Evolutionary conservation across 2,888 invertebrate genomes (phyloP), one percentile per base, ranked within the genome.

Genomic region (Dysmachus trigonus): DNA sequence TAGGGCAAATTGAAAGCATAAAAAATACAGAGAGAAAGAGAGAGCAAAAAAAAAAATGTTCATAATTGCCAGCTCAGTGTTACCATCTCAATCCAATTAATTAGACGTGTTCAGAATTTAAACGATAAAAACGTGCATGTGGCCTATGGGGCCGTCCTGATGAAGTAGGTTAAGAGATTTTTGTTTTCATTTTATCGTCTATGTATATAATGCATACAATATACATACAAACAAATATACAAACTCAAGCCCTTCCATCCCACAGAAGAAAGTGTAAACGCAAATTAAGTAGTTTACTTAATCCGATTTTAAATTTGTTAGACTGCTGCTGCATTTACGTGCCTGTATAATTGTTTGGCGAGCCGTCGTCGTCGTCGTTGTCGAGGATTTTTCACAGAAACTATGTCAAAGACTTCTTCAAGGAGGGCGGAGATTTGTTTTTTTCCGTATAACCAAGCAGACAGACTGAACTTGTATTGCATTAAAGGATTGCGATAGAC

Each of bases 1-100:
- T 81, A 22, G 15, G 31, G 81, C 33, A 81, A 81, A 81, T 81
- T 81, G 53, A 81, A 81, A 53, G 35, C 22, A 62, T 53, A 33
- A 62, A 51, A 81, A 81, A 81, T 51, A 18, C 62, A 62, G 62
- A 8, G 62, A 22, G 27, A 15, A 81, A 15, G 7, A 27, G 53
- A 8, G 53, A 22, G 18, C 18, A 18, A 15, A 81, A 33, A 38
- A 81, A 62, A 33, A 31, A 79, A 18, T 62, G 53, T 51, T 35
- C 47, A 47, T 77, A 77, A 77, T 77, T 41, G 47, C 51, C 38
- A n/a, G 22, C 47, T 77, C 30, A 30, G n/a, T 77, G 77, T 77
- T 77, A 27, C 77, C 77, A 77, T 41, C 22, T 77, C 18, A 77
- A 77, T 47, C 47, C 22, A 41, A 77, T 41, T 77, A 77, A 77